A percentile compares a stretch with the other conserved stretches of the same genome.
Evolutionary conservation across 1,140 invertebrate species (phyloP).

Genomic region (Globodera rostochiensis): DNA sequence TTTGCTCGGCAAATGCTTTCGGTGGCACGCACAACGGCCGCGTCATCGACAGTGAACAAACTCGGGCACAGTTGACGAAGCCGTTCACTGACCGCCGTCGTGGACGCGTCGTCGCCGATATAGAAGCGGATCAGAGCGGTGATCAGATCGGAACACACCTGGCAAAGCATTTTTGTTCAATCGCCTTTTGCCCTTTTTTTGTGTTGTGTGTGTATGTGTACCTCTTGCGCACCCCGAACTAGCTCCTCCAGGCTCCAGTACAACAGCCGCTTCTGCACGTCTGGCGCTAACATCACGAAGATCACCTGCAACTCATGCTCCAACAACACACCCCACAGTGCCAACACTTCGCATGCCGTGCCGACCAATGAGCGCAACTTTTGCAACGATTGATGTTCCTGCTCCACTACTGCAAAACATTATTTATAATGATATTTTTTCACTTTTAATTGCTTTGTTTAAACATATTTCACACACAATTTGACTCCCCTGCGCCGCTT

Average conservation of each 20-base stretch:
- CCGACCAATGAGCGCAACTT: constrained; percentile 78
- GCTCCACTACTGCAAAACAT: constrained; percentile 40
- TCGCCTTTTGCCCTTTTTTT: neutral
- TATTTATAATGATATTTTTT: no score
- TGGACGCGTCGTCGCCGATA: constrained; percentile 88
- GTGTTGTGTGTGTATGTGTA: constrained; percentile 61
- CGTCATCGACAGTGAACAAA: constrained; percentile 91
- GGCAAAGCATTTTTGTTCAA: neutral
- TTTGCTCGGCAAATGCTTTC: constrained; percentile 38
- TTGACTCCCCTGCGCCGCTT: neutral
- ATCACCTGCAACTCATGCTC: constrained; percentile 89
- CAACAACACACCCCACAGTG: constrained; percentile 87
- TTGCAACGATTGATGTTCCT: constrained; percentile 76
- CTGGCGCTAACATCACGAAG: constrained; percentile 70
- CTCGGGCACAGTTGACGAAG: constrained; percentile 89
- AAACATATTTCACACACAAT: neutral
- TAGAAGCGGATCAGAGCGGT: constrained; percentile 73
- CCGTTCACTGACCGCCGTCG: constrained; percentile 83
- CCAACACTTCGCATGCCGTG: constrained; percentile 83
- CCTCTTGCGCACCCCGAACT: constrained; percentile 80
- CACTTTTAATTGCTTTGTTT: no score
- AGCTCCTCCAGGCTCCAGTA: constrained; percentile 78
- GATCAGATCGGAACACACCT: constrained; percentile 63
- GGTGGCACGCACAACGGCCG: constrained; percentile 75
- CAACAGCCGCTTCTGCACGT: constrained; percentile 72